Conservation (phyloP, 2,113 vertebrate genomes). For the Hypocryptadius cinnamomeus region DNA sequence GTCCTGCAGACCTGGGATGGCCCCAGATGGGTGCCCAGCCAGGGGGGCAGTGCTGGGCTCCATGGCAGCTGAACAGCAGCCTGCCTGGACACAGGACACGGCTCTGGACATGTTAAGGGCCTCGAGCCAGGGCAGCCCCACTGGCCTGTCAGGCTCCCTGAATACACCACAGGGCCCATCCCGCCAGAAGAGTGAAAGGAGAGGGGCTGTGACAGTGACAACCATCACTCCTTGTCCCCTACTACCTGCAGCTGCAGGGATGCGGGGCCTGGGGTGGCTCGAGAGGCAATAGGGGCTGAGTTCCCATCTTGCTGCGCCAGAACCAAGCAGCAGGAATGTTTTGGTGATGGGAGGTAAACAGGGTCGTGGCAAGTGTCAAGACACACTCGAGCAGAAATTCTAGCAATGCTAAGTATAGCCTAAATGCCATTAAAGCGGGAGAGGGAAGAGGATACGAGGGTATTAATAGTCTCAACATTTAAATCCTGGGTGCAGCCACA, state of each 20-base stretch:
- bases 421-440: not conserved
- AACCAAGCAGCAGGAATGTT: not conserved
- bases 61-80: rapidly evolving
- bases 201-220: rapidly evolving
- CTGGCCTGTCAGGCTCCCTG: rapidly evolving
- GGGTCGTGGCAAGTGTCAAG: not conserved
- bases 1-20: not conserved
- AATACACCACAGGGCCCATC: not conserved
- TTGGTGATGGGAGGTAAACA: not conserved
- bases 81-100: rapidly evolving
- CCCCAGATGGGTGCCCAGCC: not conserved
- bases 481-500: not conserved
- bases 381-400: not conserved
- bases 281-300: rapidly evolving
- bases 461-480: constrained; percentile 63
- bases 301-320: rapidly evolving
- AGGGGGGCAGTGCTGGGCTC: not conserved
- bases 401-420: constrained; percentile 35
- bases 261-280: rapidly evolving
- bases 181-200: not conserved
- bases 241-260: not conserved
- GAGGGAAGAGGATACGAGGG: constrained; percentile 37
- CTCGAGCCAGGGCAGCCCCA: rapidly evolving
- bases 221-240: not conserved
- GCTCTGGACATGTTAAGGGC: rapidly evolving